phyloP scores from a whole-genome alignment of 2,113 vertebrate species.

The Aptenodytes forsteri region DNA sequence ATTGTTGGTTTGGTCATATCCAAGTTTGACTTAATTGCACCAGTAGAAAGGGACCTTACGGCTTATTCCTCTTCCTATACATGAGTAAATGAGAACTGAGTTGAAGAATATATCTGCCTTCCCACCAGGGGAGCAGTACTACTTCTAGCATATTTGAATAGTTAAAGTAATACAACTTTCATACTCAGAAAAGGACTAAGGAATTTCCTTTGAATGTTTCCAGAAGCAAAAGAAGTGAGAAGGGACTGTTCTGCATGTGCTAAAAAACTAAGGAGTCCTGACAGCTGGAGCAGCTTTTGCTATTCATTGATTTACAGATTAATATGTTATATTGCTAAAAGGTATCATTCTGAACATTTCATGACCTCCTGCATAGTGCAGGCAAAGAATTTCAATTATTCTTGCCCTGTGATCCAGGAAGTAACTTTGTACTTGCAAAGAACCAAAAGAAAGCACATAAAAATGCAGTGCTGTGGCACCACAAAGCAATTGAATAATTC shows the following conservation, averaged over 20 bases:
- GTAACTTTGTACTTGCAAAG: background rate
- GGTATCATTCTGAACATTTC: background rate
- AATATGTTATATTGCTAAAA: background rate
- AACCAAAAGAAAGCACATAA: background rate
- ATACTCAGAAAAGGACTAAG: background rate
- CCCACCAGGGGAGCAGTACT: background rate
- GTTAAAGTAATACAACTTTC: background rate
- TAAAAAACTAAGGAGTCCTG: background rate
- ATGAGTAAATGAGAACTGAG: background rate
- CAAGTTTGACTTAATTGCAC: background rate
- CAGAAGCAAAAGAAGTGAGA: background rate
- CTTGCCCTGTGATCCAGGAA: background rate
- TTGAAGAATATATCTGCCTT: background rate
- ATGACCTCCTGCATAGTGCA: background rate
- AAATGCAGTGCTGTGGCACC: background rate
- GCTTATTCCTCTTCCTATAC: background rate
- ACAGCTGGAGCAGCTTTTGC: background rate
- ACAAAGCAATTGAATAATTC: background rate
- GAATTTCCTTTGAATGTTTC: background rate
- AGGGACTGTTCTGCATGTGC: background rate
- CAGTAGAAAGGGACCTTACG: background rate
- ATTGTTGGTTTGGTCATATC: background rate
- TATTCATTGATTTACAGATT: background rate
- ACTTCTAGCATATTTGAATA: background rate
- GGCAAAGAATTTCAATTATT: background rate